Conservation (phyloP, 2,797 vertebrate species). For the Ctenopoma multispine region DNA sequence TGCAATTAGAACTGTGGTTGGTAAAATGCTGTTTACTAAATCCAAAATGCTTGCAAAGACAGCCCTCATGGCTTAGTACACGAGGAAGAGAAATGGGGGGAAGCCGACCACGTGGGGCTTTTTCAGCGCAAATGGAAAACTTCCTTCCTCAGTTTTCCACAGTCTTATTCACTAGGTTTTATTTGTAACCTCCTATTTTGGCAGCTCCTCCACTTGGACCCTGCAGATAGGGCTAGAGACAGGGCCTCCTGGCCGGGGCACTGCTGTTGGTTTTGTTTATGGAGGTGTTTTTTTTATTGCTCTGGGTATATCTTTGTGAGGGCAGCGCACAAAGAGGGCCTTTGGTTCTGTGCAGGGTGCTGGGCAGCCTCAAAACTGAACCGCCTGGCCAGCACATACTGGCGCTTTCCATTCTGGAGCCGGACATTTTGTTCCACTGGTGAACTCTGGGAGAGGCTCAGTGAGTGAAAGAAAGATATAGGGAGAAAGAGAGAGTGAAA, state of each 20-base stretch:
- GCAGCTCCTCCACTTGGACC: constrained; percentile 50
- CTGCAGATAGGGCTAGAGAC: constrained; percentile 10
- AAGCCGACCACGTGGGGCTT: constrained; percentile 32
- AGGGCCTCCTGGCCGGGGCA: constrained; percentile 29
- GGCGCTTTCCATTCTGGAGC: constrained; percentile 75
- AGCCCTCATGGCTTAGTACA: constrained; percentile 14
- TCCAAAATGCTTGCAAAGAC: background rate
- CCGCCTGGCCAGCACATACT: constrained; percentile 71
- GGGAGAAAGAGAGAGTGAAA: constrained; percentile 37
- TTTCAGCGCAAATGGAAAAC: constrained; percentile 65
- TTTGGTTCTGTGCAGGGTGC: constrained; percentile 62
- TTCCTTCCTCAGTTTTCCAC: constrained; percentile 65
- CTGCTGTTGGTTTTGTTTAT: constrained; percentile 64
- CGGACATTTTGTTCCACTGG: constrained; percentile 88
- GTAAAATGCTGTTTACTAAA: background rate
- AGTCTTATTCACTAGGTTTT: constrained; percentile 55
- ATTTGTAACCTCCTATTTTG: constrained; percentile 54
- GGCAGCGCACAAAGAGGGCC: constrained; percentile 75
- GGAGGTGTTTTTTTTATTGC: constrained; percentile 32
- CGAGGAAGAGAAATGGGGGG: constrained; percentile 31
- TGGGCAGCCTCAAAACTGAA: constrained; percentile 60
- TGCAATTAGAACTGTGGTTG: background rate
- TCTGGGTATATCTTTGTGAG: constrained; percentile 70
- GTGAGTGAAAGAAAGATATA: constrained; percentile 33
- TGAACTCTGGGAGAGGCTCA: constrained; percentile 70